Base-by-base conservation (phyloP, 2,888 invertebrate genomes). In the Balanococcus diminutus region DNA sequence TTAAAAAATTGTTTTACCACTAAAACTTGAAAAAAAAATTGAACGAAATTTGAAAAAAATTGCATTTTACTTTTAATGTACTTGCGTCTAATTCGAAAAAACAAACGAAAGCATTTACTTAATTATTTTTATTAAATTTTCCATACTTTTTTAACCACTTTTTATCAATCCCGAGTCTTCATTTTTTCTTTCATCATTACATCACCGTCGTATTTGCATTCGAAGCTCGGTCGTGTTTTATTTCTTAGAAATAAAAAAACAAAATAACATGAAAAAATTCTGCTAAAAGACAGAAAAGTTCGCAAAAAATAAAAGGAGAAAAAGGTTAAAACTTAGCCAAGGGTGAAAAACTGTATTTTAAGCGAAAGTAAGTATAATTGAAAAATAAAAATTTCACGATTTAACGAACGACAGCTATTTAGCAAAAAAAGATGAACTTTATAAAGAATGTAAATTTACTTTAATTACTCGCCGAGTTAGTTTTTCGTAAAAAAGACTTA, bases 341-440 rank as follows among this genome's bases (percentile, higher is more conserved):
- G 61, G 61, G 61, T 61, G 61, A 22, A 25, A 61, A 61, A 61
- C 22, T 61, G 11, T 14, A 25, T 25, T 22, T 25, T 25, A 25
- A 61, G n/a, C 61, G 61, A 22, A 11, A 3, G 25, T 61, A 46
- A 36, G 8, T 36, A 61, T 61, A 61, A 61, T 61, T 61, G 61
- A 61, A 61, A 61, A 61, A 61, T 11, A 61, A 61, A 61, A 61
- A 46, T 61, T 61, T 61, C 61, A 61, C 61, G 61, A 61, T 61
- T 61, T 25, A 61, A 61, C 61, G 61, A 61, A 61, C 61, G 61
- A 61, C 61, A 61, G 61, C 25, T 61, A 61, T 61, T 61, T 61
- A 61, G 25, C 61, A 25, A 22, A 25, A 5, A 25, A 61, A 61
- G 61, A 61, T 61, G 61, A 61, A 61, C 61, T 61, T 61, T 14